A percentile compares a stretch with the other conserved stretches of the same genome.
These are phyloP conservation scores for Ditylenchus weischeri DNA, from an alignment of 2,888 invertebrate genomes.

Conservation along the genomic window DNA sequence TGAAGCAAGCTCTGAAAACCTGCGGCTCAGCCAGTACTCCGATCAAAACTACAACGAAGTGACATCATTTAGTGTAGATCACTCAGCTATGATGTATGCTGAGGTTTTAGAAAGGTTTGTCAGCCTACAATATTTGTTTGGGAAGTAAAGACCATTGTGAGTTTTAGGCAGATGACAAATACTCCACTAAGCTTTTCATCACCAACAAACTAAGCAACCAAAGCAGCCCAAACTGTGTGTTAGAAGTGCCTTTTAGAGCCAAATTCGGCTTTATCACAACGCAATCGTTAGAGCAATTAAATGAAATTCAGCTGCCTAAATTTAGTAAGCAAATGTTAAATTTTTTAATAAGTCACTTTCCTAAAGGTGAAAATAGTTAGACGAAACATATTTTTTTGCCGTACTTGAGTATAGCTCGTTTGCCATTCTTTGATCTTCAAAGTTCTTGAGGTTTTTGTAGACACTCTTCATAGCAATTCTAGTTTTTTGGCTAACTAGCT, in stretches of 20 bases:
- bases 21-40: background rate
- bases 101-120: constrained; percentile 2
- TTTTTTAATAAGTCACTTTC: background rate
- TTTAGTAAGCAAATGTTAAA: background rate
- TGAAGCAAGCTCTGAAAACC: background rate
- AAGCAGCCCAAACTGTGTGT: constrained; percentile 19
- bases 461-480: too few relatives aligned
- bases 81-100: background rate
- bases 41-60: background rate
- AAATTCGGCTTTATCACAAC: constrained; percentile 40
- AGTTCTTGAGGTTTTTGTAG: too few relatives aligned
- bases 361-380: too few relatives aligned
- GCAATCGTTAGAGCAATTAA: constrained; percentile 34
- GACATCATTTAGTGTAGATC: background rate
- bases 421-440: too few relatives aligned
- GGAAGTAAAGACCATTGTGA: too few relatives aligned
- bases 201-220: background rate
- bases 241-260: constrained; percentile 28
- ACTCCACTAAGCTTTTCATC: background rate
- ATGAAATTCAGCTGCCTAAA: constrained; percentile 15
- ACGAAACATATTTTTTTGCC: too few relatives aligned
- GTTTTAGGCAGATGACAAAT: constrained; percentile 8
- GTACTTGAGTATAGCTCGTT: too few relatives aligned
- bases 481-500: too few relatives aligned
- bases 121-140: background rate